Base-by-base conservation (phyloP, 2,888 invertebrate species). In the Pyrochroa serraticornis region DNA sequence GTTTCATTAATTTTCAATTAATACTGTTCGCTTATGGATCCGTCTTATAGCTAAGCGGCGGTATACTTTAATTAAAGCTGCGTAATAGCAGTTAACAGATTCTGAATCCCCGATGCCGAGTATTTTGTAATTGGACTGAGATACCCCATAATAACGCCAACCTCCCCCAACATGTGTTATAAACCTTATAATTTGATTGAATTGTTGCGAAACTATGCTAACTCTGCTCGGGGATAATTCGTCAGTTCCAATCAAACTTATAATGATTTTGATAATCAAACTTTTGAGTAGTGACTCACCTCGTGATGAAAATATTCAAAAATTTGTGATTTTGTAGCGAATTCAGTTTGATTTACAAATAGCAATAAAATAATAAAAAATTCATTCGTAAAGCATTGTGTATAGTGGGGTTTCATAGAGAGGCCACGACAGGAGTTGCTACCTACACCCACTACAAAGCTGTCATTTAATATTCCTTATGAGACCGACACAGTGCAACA, bases 31-130 rank as follows among this genome's bases (percentile, higher is more conserved):
- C 46, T 53, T 53, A 46, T 46, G 46, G 5, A 46, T 46, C 34
- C 54, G 54, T 55, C 54, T 55, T 55, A n/a, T n/a, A 42, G 54
- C 58, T 52, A 60, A 64, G 62, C 63, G 61, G 60, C 60, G 62
- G 63, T 62, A 63, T 62, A 54, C 54, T 67, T 67, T 65, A 65
- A 67, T 67, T 65, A 65, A 62, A 63, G 60, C 62, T 63, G 64
- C 64, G 63, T 64, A 66, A 63, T 55, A 62, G 64, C 63, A 63
- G 63, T 66, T 66, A 63, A 56, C 50, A 52, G 62, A 64, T 60
- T 43, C 41, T 39, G 46, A 53, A 53, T 46, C 53, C 53, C 44
- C 41, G 46, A 45, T 44, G 44, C 46, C 39, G 53, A 53, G 42
- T 38, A 53, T 53, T 53, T 53, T 53, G 53, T 53, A 53, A 53